Percentiles rank a stretch among this genome's conserved stretches.
phyloP scores from a whole-genome alignment of 2,888 invertebrate species.

The Cryptophagus acutangulus region DNA sequence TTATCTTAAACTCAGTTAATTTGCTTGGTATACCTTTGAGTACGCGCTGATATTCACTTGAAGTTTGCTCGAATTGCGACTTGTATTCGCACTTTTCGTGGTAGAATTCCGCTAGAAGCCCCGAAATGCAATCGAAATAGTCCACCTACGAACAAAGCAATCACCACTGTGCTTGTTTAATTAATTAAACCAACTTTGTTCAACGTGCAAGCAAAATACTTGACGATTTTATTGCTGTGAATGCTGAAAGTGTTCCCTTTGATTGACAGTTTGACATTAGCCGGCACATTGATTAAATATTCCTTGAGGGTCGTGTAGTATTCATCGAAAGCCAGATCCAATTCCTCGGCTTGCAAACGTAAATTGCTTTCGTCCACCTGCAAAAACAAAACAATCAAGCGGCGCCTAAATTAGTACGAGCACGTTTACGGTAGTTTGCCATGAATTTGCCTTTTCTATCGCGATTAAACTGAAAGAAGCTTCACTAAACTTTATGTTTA shows the following conservation, averaged over 20 bases:
- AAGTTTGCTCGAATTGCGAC: too few relatives aligned
- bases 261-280: conserved; percentile 22
- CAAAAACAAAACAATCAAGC: conserved; percentile 11
- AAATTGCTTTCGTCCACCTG: conserved; percentile 19
- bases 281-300: conserved; percentile 18
- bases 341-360: conserved; percentile 15
- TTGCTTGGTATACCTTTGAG: too few relatives aligned
- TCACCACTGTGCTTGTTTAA: neutral
- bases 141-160: conserved; percentile 17
- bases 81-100: conserved; percentile 13
- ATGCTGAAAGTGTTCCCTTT: conserved; percentile 19
- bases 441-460: conserved; percentile 20
- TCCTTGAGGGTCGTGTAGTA: conserved; percentile 22
- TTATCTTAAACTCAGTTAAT: too few relatives aligned
- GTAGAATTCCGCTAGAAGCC: conserved; percentile 18
- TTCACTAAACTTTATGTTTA: conserved; percentile 17
- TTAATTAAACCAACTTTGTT: conserved; percentile 16
- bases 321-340: conserved; percentile 14
- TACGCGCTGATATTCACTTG: too few relatives aligned
- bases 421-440: conserved; percentile 17
- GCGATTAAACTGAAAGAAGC: conserved; percentile 17
- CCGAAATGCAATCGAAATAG: conserved; percentile 15
- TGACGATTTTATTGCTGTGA: too few relatives aligned
- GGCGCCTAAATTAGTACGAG: neutral
- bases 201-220: conserved; percentile 23